A percentile compares a stretch with the other conserved stretches of the same genome.
Evolutionary conservation across 2,888 invertebrate genomes (phyloP).

Genomic region (Eupeodes latifasciatus): DNA sequence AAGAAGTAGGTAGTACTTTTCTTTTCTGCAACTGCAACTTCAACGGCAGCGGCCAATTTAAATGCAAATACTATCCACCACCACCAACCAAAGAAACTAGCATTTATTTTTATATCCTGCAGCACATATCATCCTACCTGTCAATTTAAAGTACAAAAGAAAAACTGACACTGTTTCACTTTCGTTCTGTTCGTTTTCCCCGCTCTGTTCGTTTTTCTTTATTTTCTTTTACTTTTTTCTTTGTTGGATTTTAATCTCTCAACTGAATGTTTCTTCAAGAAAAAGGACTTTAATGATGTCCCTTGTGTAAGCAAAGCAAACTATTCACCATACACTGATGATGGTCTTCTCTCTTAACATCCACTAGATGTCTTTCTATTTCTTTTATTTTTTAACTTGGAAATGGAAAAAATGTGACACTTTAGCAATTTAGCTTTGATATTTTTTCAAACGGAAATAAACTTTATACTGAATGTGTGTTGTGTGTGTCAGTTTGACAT

Average conservation of each 20-base stretch:
- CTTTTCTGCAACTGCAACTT: background rate
- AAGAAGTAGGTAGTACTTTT: constrained; percentile 1
- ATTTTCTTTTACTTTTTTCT: background rate
- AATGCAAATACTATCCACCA: constrained; percentile 66
- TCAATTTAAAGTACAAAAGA: constrained; percentile 68
- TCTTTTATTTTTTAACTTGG: background rate
- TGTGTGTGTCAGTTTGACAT: background rate
- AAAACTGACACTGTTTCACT: constrained; percentile 20
- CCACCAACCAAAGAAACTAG: background rate
- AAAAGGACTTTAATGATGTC: constrained; percentile 47
- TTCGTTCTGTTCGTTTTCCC: background rate
- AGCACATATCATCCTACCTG: constrained; percentile 61
- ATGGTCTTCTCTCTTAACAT: too few species aligned
- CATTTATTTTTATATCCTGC: constrained; percentile 46
- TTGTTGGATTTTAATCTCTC: background rate
- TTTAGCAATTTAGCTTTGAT: background rate
- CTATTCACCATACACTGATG: background rate
- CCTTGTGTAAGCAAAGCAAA: constrained; percentile 51
- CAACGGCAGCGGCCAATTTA: constrained; percentile 54
- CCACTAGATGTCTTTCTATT: background rate
- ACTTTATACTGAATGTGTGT: background rate
- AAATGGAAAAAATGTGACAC: constrained; percentile 7
- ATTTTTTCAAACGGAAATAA: background rate
- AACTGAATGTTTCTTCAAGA: constrained; percentile 53
- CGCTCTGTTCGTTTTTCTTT: background rate